These are phyloP conservation scores for Lepus townsendii DNA, from an alignment of 2,797 vertebrate genomes.

Conservation along the genomic window DNA sequence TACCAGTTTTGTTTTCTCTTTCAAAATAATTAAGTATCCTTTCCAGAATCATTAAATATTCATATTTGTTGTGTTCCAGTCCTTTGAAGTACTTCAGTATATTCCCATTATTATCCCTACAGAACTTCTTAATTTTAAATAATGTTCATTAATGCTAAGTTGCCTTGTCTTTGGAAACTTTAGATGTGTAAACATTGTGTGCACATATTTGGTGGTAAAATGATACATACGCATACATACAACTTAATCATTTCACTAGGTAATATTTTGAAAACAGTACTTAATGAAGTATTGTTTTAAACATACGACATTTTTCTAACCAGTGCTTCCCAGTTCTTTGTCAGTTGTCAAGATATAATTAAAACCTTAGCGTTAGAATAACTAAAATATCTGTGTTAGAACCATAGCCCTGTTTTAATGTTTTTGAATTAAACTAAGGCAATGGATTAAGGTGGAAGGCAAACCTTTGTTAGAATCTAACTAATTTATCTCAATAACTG, in stretches of 20 bases:
- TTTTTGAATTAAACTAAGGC: slow-evolving; percentile 47
- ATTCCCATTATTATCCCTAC: not conserved
- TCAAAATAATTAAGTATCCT: not conserved
- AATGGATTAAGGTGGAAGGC: not conserved
- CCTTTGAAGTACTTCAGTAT: not conserved
- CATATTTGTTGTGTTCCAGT: slow-evolving; percentile 4
- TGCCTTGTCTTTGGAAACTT: slow-evolving; percentile 50
- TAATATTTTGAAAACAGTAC: slow-evolving; percentile 56
- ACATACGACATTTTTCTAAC: not conserved
- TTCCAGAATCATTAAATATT: slow-evolving; percentile 42
- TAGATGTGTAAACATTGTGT: slow-evolving; percentile 37
- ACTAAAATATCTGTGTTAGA: slow-evolving; percentile 21
- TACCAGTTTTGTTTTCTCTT: not conserved
- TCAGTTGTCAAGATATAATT: slow-evolving; percentile 58
- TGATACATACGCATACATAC: slow-evolving; percentile 32
- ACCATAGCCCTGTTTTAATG: slow-evolving; percentile 35
- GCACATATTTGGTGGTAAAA: slow-evolving; percentile 4
- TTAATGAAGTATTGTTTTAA: slow-evolving; percentile 49
- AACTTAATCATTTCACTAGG: not conserved
- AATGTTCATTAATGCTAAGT: slow-evolving; percentile 40
- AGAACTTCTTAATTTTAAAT: slow-evolving; percentile 46
- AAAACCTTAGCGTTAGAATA: slow-evolving; percentile 44
- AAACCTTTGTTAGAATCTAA: slow-evolving; percentile 43
- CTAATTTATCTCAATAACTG: slow-evolving; percentile 46
- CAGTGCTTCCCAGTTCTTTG: not conserved